Evolutionary conservation across 2,888 invertebrate species (phyloP), one percentile per base, ranked within the genome.

Genomic region (Tinea pellionella): DNA sequence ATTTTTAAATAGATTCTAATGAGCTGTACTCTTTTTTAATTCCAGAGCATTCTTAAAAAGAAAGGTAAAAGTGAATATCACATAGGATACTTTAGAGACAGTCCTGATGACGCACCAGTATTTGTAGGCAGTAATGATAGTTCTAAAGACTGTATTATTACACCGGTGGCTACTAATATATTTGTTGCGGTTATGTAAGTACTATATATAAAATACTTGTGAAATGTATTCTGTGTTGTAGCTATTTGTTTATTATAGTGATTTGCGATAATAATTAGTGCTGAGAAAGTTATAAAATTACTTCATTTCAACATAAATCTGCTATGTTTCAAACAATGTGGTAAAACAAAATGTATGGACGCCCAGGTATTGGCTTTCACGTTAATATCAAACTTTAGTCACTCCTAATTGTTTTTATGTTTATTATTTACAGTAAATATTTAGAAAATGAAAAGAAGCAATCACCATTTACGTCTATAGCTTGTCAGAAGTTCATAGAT

Each of bases 31-130:
- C 24, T 24, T 24, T 24, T 24, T 37, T 30, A 64, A 66, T 79
- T 86, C 59, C 72, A 92, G 90, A 93, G 95, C 1, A 84, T 95
- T 43, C 75, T 96, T 59, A 92, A 90, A 73, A 90, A 89, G 18
- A 91, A 92, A 69, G 90, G 91, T 58, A 89, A 89, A 58, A 90
- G 90, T 62, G 92, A 93, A 63, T 92, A 92, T 65, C 97, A 98
- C 74, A 91, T 96, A 69, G 97, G 97, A 6, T 98, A 97, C 78
- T 97, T 92, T 88, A 90, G 96, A 69, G 97, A 98, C 84, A 90
- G 90, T 62, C 94, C 95, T 0, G 87, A 90, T 30, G 91, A 93
- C 61, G 77, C 89, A 42, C 95, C 96, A 32, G 89, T 89, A 6
- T 92, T 97, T 74, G 81, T 98, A 47, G 97, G 92, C 0, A 90